Evolutionary conservation across 2,113 vertebrate species (phyloP), one percentile per base, ranked within the genome.

Genomic region (Rhinoderma darwinii): DNA sequence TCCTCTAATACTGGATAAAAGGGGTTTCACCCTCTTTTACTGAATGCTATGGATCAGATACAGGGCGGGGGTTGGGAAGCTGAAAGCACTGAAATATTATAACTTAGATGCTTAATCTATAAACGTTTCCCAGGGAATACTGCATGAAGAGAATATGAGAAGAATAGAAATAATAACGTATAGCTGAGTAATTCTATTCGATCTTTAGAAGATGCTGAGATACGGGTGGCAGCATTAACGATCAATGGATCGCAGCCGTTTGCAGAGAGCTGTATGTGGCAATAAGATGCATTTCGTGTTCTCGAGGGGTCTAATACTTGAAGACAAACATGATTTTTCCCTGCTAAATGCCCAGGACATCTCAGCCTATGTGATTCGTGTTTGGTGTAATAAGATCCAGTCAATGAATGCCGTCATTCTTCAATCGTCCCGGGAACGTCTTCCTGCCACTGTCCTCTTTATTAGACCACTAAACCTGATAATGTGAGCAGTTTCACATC

Each of bases 311-410:
- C 61, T 56, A 70, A 68, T 63, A 66, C 25, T 32, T 30, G 37
- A 68, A 17, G 41, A 82, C 66, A 47, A 82, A 68, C 61, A 77
- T 50, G 15, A 68, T 82, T 70, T 66, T 82, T 61, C 61, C 41
- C 43, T 27, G 25, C n/a, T 70, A 82, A 82, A 82, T 82, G 80
- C 17, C 35, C 61, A 70, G 27, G n/a, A 51, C 39, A 47, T 47
- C 41, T 66, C n/a, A 50, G 12, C n/a, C 41, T 1, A 68, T 68
- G 37, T 81, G 54, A 81, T 81, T 81, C 27, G 70, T 70, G 63
- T 82, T 66, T 32, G 80, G 61, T 20, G 63, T 82, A 82, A 47
- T 82, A 82, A 82, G 43, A 22, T 70, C 15, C 10, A 70, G 63
- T 82, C 80, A 70, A 81, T 63, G 78, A 50, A 44, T 82, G 61